phyloP scores from a whole-genome alignment of 2,113 vertebrate genomes.

The Cheilinus undulatus region DNA sequence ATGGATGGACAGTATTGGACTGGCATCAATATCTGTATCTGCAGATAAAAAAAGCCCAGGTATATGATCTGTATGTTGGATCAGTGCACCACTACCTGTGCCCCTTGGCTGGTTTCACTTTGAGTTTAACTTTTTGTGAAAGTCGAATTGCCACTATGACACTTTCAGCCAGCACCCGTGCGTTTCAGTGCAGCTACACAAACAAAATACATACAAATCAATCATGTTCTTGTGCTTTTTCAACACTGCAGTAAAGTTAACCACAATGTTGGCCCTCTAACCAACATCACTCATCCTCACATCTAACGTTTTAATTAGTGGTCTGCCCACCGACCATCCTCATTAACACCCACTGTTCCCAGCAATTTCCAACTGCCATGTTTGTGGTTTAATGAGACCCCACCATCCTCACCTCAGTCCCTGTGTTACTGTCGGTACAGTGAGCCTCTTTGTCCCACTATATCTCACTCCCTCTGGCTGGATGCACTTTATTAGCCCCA shows the following conservation, averaged over 20 bases:
- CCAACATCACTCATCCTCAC: constrained; percentile 48
- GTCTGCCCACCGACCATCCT: constrained; percentile 40
- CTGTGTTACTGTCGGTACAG: constrained; percentile 10
- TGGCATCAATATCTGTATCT: too few relatives aligned
- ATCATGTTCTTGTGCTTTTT: constrained; percentile 10
- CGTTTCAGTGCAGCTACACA: not conserved
- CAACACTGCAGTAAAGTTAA: constrained; percentile 34
- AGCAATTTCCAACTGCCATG: constrained; percentile 42
- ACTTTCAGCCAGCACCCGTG: not conserved
- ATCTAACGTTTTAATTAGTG: constrained; percentile 68
- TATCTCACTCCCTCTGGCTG: constrained; percentile 4
- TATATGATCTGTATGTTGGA: too few relatives aligned
- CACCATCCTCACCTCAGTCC: constrained; percentile 28
- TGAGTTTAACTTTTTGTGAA: too few relatives aligned
- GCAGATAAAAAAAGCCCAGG: too few relatives aligned
- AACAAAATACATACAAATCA: not conserved
- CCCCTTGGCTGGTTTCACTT: too few relatives aligned
- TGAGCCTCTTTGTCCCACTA: constrained; percentile 4
- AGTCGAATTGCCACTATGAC: too few relatives aligned
- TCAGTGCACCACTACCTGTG: too few relatives aligned
- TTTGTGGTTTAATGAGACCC: constrained; percentile 31
- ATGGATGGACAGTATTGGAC: too few relatives aligned
- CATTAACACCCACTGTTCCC: constrained; percentile 41
- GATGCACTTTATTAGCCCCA: constrained; percentile 46
- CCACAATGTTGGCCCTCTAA: constrained; percentile 50